Evolutionary conservation across 1,140 invertebrate species (phyloP), one percentile per base, ranked within the genome.

Genomic region (Eufriesea mexicana): DNA sequence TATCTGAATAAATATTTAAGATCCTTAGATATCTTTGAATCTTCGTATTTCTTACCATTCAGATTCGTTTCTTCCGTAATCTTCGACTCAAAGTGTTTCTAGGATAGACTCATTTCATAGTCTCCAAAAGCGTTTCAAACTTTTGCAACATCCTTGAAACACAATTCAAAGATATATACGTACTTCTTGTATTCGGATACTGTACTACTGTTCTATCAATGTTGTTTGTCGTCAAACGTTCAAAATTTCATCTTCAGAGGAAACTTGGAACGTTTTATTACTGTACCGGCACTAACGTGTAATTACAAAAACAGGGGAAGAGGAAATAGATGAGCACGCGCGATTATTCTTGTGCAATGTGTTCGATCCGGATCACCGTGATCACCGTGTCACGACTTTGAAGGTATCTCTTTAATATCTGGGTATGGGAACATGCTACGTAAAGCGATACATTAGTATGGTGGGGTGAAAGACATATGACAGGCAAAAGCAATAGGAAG

Each of bases 271-370:
- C 47, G 4, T 45, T 64, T 20, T 6, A 23, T 70, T 4, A 16
- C 23, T 25, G 42, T 62, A 54, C 79, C 51, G 76, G 28, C 62
- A 18, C 61, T 82, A 75, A 75, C 9, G 47, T 73, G 73, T 9
- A 79, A 59, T 42, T 49, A 73, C n/a, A 25, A 42, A 51, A 23
- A 35, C 7, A 28, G 49, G 47, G 72, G 81, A 66, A 71, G 74
- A 83, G 66, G 75, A 75, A 83, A 77, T 35, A 78, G 54, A 45
- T 49, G 79, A 76, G 67, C 45, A 64, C 62, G 64, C 76, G 76
- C 23, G 23, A 76, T 82, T 73, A 82, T 82, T 76, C 59, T 54
- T 67, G 35, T 49, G 25, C 59, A 75, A 73, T 28, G 45, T 64
- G 45, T 59, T 74, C 51, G 49, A 76, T 74, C 73, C 23, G 2